phyloP scores from a whole-genome alignment of 1,140 invertebrate species.

The Coboldia fuscipes region DNA sequence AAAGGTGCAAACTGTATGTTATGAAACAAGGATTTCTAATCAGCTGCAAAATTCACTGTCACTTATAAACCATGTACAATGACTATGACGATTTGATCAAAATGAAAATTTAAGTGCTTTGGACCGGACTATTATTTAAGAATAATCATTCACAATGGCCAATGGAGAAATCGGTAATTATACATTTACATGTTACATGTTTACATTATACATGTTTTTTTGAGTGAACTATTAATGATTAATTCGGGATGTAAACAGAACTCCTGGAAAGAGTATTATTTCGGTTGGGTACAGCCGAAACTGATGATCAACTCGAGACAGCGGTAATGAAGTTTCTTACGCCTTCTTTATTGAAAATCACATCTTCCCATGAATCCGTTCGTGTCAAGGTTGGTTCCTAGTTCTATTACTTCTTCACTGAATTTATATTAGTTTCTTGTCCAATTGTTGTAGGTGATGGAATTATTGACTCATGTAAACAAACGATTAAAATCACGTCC shows the following conservation, averaged over 20 bases:
- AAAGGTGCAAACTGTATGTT: no score
- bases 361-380: conserved; percentile 65
- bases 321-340: conserved; percentile 67
- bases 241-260: conserved; percentile 37
- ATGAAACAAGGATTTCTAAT: no score
- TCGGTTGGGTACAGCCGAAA: conserved; percentile 65
- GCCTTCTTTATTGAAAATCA: conserved; percentile 73
- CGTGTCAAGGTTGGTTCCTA: conserved; percentile 41
- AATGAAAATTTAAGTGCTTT: no score
- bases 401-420: neutral
- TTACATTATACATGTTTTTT: no score
- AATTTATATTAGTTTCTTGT: neutral
- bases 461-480: conserved; percentile 81
- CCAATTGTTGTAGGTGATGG: conserved; percentile 52
- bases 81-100: no score
- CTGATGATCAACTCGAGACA: conserved; percentile 68
- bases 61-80: no score
- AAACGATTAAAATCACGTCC: conserved; percentile 67
- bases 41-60: no score
- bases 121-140: no score
- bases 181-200: no score
- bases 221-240: no score
- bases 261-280: conserved; percentile 76
- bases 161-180: no score
- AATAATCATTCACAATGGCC: no score